A percentile compares a stretch with the other conserved stretches of the same genome.
phyloP scores from a whole-genome alignment of 1,140 invertebrate genomes.

The Drosophila nebulosa region DNA sequence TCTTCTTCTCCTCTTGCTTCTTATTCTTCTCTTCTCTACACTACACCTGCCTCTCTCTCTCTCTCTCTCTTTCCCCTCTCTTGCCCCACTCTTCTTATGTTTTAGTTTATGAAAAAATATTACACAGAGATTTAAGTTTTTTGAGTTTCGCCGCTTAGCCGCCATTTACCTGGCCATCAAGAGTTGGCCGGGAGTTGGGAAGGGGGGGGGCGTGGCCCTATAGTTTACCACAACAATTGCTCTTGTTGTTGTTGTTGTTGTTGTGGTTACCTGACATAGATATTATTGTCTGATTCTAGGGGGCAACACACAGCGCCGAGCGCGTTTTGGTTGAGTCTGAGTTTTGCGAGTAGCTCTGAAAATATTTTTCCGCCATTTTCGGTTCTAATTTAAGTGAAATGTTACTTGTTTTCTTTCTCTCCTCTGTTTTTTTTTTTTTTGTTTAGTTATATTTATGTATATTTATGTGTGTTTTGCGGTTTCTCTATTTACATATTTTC shows the following conservation, averaged over 20 bases:
- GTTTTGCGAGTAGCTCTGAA: conserved; percentile 51
- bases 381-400: conserved; percentile 72
- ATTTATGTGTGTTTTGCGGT: conserved; percentile 39
- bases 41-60: neutral
- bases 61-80: neutral
- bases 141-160: conserved; percentile 47
- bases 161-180: conserved; percentile 61
- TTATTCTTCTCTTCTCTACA: neutral
- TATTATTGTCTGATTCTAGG: conserved; percentile 71
- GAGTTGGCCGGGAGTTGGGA: too few species aligned
- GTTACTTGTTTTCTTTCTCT: conserved; percentile 41
- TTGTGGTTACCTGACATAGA: conserved; percentile 63
- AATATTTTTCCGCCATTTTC: conserved; percentile 66
- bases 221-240: conserved; percentile 20
- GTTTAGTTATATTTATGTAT: conserved; percentile 29
- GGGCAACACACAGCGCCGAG: neutral
- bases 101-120: conserved; percentile 68
- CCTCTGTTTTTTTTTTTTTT: conserved; percentile 33
- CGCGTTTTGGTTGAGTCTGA: too few species aligned
- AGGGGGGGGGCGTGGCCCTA: conserved; percentile 20
- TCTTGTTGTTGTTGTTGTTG: conserved; percentile 26
- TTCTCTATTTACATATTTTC: conserved; percentile 50
- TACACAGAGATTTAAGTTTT: conserved; percentile 74
- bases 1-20: neutral
- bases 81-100: neutral